Conservation (phyloP, 2,888 invertebrate genomes). For the Agrotis puta region DNA sequence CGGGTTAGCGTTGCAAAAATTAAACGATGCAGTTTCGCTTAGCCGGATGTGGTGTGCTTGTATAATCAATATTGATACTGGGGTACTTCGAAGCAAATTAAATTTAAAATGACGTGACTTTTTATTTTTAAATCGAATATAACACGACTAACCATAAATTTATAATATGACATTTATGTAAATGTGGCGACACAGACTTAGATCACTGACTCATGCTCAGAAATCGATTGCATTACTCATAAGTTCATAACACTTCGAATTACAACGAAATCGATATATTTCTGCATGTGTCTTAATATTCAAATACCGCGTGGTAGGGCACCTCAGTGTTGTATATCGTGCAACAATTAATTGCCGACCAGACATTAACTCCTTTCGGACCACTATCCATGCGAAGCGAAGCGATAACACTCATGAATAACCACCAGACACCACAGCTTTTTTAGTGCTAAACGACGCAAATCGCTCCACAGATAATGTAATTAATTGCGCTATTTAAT, state of each 20-base stretch:
- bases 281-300: constrained; percentile 70
- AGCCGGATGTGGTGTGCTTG: constrained; percentile 58
- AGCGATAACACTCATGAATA: constrained; percentile 72
- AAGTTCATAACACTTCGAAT: constrained; percentile 48
- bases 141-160: neutral
- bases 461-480: constrained; percentile 63
- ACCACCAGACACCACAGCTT: constrained; percentile 51
- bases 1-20: constrained; percentile 79
- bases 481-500: constrained; percentile 62
- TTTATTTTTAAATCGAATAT: neutral
- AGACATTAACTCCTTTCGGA: constrained; percentile 77
- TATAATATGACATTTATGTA: neutral
- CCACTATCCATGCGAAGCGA: constrained; percentile 73
- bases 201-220: constrained; percentile 43
- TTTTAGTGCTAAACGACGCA: constrained; percentile 63
- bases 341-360: constrained; percentile 86
- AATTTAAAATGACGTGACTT: constrained; percentile 16
- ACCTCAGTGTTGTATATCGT: constrained; percentile 83
- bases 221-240: constrained; percentile 54
- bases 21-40: constrained; percentile 71
- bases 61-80: constrained; percentile 55
- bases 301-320: constrained; percentile 76
- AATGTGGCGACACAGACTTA: constrained; percentile 22
- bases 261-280: constrained; percentile 57
- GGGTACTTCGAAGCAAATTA: constrained; percentile 31